Evolutionary conservation across 1,140 invertebrate species (phyloP), one percentile per base, ranked within the genome.

Genomic region (Drosophila arizonae): DNA sequence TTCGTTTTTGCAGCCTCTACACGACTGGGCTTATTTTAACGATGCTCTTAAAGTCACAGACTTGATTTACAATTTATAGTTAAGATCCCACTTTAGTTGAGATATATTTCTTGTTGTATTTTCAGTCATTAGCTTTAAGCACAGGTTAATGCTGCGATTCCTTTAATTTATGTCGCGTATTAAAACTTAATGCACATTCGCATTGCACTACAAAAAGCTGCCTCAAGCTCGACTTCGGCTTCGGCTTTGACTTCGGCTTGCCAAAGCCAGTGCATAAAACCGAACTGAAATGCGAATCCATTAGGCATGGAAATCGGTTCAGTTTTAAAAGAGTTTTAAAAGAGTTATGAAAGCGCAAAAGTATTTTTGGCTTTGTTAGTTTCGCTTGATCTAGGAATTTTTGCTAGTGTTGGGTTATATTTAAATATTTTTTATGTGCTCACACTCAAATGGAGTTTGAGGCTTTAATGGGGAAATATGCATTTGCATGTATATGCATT

Each of bases 41-140:
- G 68, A 64, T 62, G 50, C 51, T 24, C 11, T 69, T 17, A 69
- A 66, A 57, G 30, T 41, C 33, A 30, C 13, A 28, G 41, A 46
- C 10, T 50, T 28, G 24, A 36, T 17, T 24, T 11, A 33, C n/a
- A 61, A 33, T 61, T 48, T 61, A 30, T 48, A 9, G 45, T 15
- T 48, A 46, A 17, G 6, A 33, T 10, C n/a, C 57, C 43, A 60
- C 33, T 30, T 33, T 6, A 28, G 33, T 13, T 39, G 39, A 26
- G 6, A 21, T 5, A 8, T 17, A 6, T 17, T 6, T 45, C 21
- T 39, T 39, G 3, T 39, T 11, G 2, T 39, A 13, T 39, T 39
- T 11, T 39, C 26, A 21, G 15, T 4, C 57, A 60, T 60, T 13
- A 48, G 43, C 17, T 33, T 30, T 6, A 30, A 60, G 26, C 43